A percentile compares a stretch with the other conserved stretches of the same genome.
Evolutionary conservation across 2,797 vertebrate genomes (phyloP).

Genomic region (Malurus leucopterus): DNA sequence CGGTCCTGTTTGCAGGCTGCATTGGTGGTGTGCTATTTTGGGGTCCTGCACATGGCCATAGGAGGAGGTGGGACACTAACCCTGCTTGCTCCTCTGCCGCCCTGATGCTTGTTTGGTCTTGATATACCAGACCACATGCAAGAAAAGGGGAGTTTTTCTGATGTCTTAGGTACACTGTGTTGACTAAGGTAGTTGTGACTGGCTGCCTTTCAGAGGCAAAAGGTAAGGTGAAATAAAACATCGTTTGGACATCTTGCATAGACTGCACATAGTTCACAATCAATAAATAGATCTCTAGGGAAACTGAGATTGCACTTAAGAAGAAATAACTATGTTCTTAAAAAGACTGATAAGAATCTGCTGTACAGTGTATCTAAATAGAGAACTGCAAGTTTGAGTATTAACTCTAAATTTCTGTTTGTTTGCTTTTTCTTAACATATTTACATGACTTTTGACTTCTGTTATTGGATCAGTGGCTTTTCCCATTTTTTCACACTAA

Average conservation of each 20-base stretch:
- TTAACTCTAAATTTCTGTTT: neutral
- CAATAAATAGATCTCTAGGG: neutral
- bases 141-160: neutral
- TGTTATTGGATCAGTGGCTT: neutral
- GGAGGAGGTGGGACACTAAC: neutral
- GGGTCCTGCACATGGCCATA: rapidly evolving
- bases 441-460: neutral
- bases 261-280: neutral
- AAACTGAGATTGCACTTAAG: neutral
- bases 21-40: neutral
- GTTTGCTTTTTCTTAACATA: neutral
- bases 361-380: neutral
- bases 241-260: rapidly evolving
- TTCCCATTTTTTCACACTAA: neutral
- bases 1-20: neutral
- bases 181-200: neutral
- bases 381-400: neutral
- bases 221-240: neutral
- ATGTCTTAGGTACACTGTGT: neutral
- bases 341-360: neutral
- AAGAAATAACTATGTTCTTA: neutral
- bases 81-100: neutral
- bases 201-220: neutral
- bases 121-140: neutral
- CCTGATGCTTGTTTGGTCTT: neutral